These are phyloP conservation scores for Sisor rabdophorus DNA, from an alignment of 2,113 vertebrate genomes.

Conservation along the genomic window DNA sequence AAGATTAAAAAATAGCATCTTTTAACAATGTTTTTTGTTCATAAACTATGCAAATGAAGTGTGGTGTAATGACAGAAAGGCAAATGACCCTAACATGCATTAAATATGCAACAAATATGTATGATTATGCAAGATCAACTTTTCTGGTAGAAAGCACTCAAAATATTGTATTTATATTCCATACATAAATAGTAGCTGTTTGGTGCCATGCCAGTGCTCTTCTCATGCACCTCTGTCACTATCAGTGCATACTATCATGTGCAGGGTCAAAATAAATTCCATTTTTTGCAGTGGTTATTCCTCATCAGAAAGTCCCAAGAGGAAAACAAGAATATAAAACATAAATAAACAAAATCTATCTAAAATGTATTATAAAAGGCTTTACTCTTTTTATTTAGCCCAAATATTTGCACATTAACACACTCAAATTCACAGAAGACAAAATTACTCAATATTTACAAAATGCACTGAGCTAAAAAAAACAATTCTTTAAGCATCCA, in stretches of 20 bases:
- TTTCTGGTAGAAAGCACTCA: conserved; percentile 53
- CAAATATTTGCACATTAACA: conserved; percentile 69
- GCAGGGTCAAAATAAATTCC: conserved; percentile 74
- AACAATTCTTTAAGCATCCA: too few relatives aligned
- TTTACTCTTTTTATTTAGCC: conserved; percentile 75
- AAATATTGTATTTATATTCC: conserved; percentile 75
- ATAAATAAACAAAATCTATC: conserved; percentile 78
- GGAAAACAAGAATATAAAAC: conserved; percentile 75
- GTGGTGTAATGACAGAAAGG: conserved; percentile 36
- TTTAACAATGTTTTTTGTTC: neutral
- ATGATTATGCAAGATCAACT: conserved; percentile 50
- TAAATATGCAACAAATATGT: conserved; percentile 29
- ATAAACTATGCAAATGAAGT: neutral
- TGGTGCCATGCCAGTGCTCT: conserved; percentile 71
- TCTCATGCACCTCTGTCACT: conserved; percentile 75
- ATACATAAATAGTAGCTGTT: conserved; percentile 75
- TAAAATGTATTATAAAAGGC: conserved; percentile 76
- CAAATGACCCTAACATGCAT: conserved; percentile 9
- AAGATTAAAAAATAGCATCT: neutral
- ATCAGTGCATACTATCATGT: conserved; percentile 73
- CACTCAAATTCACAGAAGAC: conserved; percentile 53
- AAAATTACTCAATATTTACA: neutral
- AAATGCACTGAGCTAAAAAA: too few relatives aligned
- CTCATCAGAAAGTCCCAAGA: conserved; percentile 64
- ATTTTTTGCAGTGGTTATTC: conserved; percentile 68